Evolutionary conservation across 1,140 invertebrate genomes (phyloP), one percentile per base, ranked within the genome.

Genomic region (Chironomus striatipennis): DNA sequence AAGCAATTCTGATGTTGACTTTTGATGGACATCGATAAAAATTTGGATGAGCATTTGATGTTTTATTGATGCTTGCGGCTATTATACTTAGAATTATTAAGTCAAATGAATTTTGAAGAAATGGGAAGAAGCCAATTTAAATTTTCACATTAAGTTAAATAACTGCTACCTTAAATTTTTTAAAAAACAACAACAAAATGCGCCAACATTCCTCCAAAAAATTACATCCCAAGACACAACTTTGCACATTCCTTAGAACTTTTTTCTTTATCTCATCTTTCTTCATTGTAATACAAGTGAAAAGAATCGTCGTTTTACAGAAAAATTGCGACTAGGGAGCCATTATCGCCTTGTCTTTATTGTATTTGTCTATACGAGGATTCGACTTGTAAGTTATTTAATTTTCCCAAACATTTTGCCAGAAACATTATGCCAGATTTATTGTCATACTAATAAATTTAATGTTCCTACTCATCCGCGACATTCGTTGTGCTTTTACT

Each of bases 351-450:
- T 20, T 3, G 17, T 70, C 17, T 70, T 17, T 8, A 20, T 20
- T 70, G 65, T 70, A 17, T 70, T 15, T 57, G 12, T 57, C 12
- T 57, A n/a, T 57, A n/a, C 47, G n/a, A 12, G 12, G 5, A 57
- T 57, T 18, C 65, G 65, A 21, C 47, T 34, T 57, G 47, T 12
- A 57, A 70, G 65, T 70, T 17, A 70, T 70, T 70, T 70, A 70
- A 70, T 70, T 70, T 70, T 70, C 65, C 17, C 17, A 18, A 70
- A 70, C 65, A 70, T 70, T 70, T 18, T 20, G 64, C 65, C 17
- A 4, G 65, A 18, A 70, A 70, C 65, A 70, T 70, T 70, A 70
- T 20, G 65, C 20, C 18, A 70, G 20, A 70, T 70, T 70, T 70
- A 70, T 70, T 70, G 65, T 70, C 17, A 6, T 21, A 18, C 20